Evolutionary conservation across 2,113 vertebrate genomes (phyloP).

Genomic region (Camelus dromedarius): DNA sequence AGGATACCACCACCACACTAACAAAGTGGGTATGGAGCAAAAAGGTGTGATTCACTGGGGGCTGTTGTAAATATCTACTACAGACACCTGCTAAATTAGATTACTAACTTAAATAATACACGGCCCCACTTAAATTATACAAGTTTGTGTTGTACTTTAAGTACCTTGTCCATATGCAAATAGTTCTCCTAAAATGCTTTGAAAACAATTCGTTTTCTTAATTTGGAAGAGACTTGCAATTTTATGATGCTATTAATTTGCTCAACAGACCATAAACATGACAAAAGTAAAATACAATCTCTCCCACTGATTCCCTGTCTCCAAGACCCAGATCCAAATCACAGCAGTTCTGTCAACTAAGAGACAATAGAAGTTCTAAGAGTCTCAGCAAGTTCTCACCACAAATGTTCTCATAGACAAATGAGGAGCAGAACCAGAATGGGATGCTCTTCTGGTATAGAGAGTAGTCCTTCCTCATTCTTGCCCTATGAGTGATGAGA

Average conservation of each 20-base stretch:
- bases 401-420: neutral
- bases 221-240: slow-evolving; percentile 9
- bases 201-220: slow-evolving; percentile 60
- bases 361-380: neutral
- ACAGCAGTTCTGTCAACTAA: neutral
- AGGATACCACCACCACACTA: neutral
- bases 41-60: neutral
- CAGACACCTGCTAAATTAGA: slow-evolving; percentile 30
- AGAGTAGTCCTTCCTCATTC: neutral
- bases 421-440: neutral
- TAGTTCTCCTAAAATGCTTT: slow-evolving; percentile 42
- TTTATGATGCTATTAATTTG: neutral
- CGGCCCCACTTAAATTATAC: slow-evolving; percentile 31
- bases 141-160: slow-evolving; percentile 43
- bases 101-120: neutral
- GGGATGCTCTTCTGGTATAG: neutral
- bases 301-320: neutral
- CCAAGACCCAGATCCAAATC: neutral
- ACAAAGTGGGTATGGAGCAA: neutral
- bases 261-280: neutral
- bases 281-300: slow-evolving; percentile 22
- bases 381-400: neutral
- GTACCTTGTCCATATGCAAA: slow-evolving; percentile 46
- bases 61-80: neutral
- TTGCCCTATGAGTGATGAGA: neutral